A percentile compares a stretch with the other conserved stretches of the same genome.
Conservation (phyloP, 2,797 vertebrate species). For the Brachymystax lenok region DNA sequence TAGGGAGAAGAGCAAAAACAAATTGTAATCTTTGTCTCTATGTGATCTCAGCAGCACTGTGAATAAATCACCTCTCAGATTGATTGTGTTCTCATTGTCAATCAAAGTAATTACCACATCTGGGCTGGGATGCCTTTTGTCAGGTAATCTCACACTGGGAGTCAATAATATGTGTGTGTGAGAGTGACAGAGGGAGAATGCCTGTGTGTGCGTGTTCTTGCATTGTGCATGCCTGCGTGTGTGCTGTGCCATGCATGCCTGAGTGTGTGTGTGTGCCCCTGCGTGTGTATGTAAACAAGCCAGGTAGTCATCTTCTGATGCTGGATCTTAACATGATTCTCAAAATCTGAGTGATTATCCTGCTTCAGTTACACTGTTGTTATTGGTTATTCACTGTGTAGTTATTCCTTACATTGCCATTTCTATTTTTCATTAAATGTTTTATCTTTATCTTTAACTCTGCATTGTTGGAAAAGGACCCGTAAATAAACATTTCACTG, state of each 20-base stretch:
- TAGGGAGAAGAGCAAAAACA: slow-evolving; percentile 12
- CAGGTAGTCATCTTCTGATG: slow-evolving; percentile 36
- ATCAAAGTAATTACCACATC: slow-evolving; percentile 29
- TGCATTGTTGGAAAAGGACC: no score
- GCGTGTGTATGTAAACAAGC: slow-evolving; percentile 13
- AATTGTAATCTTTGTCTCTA: slow-evolving; percentile 31
- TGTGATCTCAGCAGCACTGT: slow-evolving; percentile 31
- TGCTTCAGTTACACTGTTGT: slow-evolving; percentile 22
- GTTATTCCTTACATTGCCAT: not conserved
- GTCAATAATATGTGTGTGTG: not conserved
- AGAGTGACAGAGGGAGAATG: not conserved
- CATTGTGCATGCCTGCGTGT: not conserved
- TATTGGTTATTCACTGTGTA: no score
- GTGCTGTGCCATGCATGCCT: not conserved
- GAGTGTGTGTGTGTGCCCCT: not conserved
- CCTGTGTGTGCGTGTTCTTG: not conserved
- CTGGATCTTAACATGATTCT: slow-evolving; percentile 45
- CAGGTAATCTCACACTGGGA: slow-evolving; percentile 22
- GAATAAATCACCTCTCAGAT: slow-evolving; percentile 33
- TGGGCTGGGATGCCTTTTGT: slow-evolving; percentile 15
- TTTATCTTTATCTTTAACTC: not conserved
- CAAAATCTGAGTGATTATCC: slow-evolving; percentile 40
- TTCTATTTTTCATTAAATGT: not conserved
- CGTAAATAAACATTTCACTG: no score
- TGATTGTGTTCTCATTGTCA: slow-evolving; percentile 29